A percentile compares a stretch with the other conserved stretches of the same genome.
These are phyloP conservation scores for Anisognathus igniventris DNA, from an alignment of 2,797 vertebrate genomes.

Conservation along the genomic window DNA sequence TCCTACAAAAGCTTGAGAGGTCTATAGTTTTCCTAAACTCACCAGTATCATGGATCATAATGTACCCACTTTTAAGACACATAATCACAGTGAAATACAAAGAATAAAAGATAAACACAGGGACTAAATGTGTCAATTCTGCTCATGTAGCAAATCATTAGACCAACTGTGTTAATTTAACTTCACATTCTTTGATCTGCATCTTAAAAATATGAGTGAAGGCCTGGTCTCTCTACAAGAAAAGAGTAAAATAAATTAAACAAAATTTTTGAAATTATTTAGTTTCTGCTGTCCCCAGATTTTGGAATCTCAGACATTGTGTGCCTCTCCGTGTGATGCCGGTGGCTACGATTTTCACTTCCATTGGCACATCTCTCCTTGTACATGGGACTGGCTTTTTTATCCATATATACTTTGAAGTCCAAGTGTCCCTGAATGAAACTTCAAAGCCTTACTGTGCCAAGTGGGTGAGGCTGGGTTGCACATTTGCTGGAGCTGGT, in stretches of 20 bases:
- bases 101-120: neutral
- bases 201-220: neutral
- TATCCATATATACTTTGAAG: neutral
- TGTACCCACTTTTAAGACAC: neutral
- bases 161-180: neutral
- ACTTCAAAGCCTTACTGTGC: neutral
- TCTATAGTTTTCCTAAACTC: neutral
- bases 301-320: neutral
- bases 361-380: neutral
- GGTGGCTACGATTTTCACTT: neutral
- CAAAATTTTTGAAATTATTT: neutral
- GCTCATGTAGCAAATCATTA: neutral
- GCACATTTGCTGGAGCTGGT: neutral
- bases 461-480: neutral
- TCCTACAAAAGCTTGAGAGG: neutral
- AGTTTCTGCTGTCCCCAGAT: neutral
- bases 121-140: neutral
- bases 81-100: neutral
- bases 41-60: neutral
- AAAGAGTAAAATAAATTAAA: neutral
- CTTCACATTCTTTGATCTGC: neutral
- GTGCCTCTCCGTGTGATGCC: neutral
- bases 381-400: neutral
- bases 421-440: neutral
- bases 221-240: neutral